phyloP scores from a whole-genome alignment of 1,140 invertebrate genomes.

The Drosophila ficusphila region DNA sequence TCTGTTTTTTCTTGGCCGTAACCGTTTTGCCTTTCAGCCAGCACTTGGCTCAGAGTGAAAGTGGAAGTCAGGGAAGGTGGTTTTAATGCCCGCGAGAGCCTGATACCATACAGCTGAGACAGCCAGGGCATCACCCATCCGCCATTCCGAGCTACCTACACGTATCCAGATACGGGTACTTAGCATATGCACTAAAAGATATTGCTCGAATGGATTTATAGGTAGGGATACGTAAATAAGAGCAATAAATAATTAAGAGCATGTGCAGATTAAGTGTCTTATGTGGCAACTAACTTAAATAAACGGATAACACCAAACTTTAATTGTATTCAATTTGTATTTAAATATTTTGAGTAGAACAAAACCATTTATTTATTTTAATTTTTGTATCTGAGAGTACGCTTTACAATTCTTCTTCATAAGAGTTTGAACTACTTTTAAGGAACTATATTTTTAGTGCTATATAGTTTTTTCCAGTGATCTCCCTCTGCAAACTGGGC shows the following conservation, averaged over 20 bases:
- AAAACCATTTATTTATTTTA: no score
- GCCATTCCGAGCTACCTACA: conserved; percentile 4
- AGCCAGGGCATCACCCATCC: conserved; percentile 16
- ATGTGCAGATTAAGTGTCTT: no score
- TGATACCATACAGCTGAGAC: conserved; percentile 42
- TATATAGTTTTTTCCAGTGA: background rate
- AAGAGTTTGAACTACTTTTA: no score
- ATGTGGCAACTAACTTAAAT: no score
- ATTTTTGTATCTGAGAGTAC: no score
- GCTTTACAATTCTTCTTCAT: no score
- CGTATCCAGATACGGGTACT: background rate
- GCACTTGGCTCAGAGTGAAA: conserved; percentile 67
- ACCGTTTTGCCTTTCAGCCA: conserved; percentile 46
- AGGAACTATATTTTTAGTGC: background rate
- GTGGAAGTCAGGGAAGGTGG: conserved; percentile 65
- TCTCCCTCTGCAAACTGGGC: conserved; percentile 16
- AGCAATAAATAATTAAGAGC: background rate
- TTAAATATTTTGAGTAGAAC: no score
- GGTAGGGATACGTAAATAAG: no score
- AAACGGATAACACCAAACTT: no score
- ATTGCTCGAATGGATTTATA: no score
- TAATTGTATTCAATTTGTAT: no score
- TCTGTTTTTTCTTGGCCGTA: conserved; percentile 42
- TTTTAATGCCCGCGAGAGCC: conserved; percentile 53
- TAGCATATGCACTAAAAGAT: background rate